Base-by-base conservation (phyloP, 2,797 vertebrate species). In the Ispidina picta region DNA sequence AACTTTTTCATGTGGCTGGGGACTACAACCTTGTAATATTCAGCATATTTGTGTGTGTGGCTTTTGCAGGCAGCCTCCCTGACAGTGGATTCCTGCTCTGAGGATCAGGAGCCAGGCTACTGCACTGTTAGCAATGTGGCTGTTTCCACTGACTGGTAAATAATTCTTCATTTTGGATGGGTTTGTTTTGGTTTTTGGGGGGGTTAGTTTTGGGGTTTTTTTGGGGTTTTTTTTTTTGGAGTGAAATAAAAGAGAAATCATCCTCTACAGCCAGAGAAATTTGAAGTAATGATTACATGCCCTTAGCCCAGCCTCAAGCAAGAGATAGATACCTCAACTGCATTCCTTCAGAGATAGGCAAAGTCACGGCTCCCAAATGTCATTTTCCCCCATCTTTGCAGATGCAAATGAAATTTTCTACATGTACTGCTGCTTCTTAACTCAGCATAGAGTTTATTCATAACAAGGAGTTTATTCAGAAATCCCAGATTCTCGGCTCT, bases 101-200 rank as follows among this genome's bases (percentile, higher is more conserved):
- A 99, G 39, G 98, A 98, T 92, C 98, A 99, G 94, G 99, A 99
- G 71, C 97, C 98, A 15, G 99, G 98, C 35, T 99, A 99, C 93
- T 99, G 99, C 84, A 98, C 99, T 15, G 98, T 99, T 88, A 99
- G 99, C 97, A 99, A 98, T 12, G 98, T 99, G 92, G 99, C 98
- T 4, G 98, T 98, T 54, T 98, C 99, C 56, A 98, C 98, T 2
- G 99, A 99, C 97, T 99, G 99, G 99, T 99, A 96, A 98, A 97
- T 70, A 75, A 56, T 49, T 22, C 41, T 89, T 84, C 21, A 4
- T 60, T 88, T 74, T 37, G 49, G 48, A 15, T 21, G 43, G 12
- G 37, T 39, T 39, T 39, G 37, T 39, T 39, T 39, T 39, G 37
- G 14, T 39, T 39, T 39, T 39, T 39, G 6, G 37, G 37, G 37